Evolutionary conservation across 2,888 invertebrate species (phyloP), one percentile per base, ranked within the genome.

Genomic region (Sarcophaga variegata): DNA sequence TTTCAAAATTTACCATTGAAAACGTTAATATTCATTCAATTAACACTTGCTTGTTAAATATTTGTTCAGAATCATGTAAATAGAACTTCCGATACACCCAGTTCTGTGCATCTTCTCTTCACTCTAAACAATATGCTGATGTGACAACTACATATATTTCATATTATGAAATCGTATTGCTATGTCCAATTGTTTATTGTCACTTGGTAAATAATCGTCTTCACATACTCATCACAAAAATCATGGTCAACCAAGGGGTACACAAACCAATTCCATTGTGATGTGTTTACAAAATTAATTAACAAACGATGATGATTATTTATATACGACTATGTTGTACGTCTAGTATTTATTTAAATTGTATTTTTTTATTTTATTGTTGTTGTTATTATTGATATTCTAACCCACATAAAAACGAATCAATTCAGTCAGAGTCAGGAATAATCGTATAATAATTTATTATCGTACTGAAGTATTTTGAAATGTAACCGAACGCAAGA

Each of bases 361-460:
- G 14, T 17, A 17, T 14, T 17, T 17, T 14, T 54, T 14, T 54
- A 49, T 54, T 14, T 17, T 54, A 14, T 54, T 54, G 4, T 3
- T 54, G 12, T 4, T 1, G 10, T 4, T 54, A 14, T 54, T 54
- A 14, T 54, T 54, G 10, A n/a, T 20, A 62, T 62, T 75, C 70
- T 81, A 76, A 81, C 81, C 81, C 70, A 76, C 69, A 70, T 81
- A 70, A 59, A 70, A 59, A 45, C 1, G 76, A 69, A 81, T 64
- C 63, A 66, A 69, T 75, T 75, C 67, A 66, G 80, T 74, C 37
- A 81, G 54, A 4, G 17, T 27, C 45, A 81, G 22, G 27, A 75
- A 47, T 76, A 70, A 81, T 81, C 69, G 22, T 49, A 54, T 14
- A 14, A 54, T 17, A 17, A 54, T 12, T 25, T 49, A 59, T 81